Base-by-base conservation (phyloP, 1,140 invertebrate genomes). In the Saccostrea cuccullata region DNA sequence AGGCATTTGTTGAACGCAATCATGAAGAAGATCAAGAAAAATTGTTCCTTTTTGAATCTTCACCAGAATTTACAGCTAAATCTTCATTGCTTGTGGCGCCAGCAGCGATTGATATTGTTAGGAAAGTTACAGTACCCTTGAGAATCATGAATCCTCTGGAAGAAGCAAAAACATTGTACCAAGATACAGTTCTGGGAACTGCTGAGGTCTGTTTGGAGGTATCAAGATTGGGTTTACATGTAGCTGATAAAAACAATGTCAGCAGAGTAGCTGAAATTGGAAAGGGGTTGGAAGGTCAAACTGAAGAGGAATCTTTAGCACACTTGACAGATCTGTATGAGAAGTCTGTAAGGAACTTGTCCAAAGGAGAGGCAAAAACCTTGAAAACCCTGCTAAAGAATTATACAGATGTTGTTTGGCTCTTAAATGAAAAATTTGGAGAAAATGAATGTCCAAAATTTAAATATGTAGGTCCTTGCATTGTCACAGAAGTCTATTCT, bases 11-110 rank as follows among this genome's bases (percentile, higher is more conserved):
- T 9, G 58, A 60, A 60, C 58, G 58, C 58, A 60, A 60, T 60
- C 9, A 20, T 60, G 58, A 60, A 60, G 58, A 60, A 13, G 20
- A 9, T 60, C 9, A 60, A 60, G 58, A 60, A 60, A 20, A 60
- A 60, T 17, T 60, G 58, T 60, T 60, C 13, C 58, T 60, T 13
- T 60, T 60, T 60, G 58, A 20, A 60, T 5, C 58, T 47, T 47
- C 47, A 47, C 47, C 47, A 9, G 47, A 47, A 47, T 47, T 47
- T 47, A 47, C 47, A 47, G 47, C 47, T 47, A 47, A 47, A 47
- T 47, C 47, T 47, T 47, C 47, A 9, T 47, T 47, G 47, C 47
- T 94, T 92, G 93, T 86, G 83, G n/a, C n/a, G n/a, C n/a, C n/a
- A n/a, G n/a, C n/a, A n/a, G n/a, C 20, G 58, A 60, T 60, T 17